Evolutionary conservation across 2,113 vertebrate species (phyloP).

Genomic region (Kryptolebias marmoratus): DNA sequence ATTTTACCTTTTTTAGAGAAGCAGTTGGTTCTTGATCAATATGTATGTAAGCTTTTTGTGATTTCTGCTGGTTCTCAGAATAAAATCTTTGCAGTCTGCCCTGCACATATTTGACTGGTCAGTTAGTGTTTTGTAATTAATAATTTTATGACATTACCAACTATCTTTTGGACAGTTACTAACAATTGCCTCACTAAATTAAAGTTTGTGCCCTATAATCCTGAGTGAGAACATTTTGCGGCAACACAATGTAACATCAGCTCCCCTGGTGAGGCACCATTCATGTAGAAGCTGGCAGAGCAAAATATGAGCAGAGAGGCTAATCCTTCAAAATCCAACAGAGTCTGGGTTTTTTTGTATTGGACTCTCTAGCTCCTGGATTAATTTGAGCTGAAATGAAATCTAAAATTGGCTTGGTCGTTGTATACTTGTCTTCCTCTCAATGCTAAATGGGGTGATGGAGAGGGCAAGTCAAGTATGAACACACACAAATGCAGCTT

Average conservation of each 20-base stretch:
- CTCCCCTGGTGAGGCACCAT: conserved; percentile 31
- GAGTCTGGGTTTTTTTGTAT: conserved; percentile 35
- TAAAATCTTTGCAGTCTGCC: too few relatives aligned
- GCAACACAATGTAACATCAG: not conserved
- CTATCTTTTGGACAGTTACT: too few relatives aligned
- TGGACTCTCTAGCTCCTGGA: conserved; percentile 27
- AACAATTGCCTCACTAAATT: not conserved
- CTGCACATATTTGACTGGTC: too few relatives aligned
- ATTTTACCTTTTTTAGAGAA: too few relatives aligned
- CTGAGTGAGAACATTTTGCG: conserved; percentile 2
- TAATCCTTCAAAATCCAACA: conserved; percentile 51
- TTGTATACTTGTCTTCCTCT: conserved; percentile 34
- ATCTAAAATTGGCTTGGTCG: conserved; percentile 51
- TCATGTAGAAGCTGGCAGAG: conserved; percentile 23
- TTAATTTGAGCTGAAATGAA: conserved; percentile 52
- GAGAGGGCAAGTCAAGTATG: conserved; percentile 3
- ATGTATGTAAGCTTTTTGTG: too few relatives aligned
- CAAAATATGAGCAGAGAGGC: conserved; percentile 18
- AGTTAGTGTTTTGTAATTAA: too few relatives aligned
- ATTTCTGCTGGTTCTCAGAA: too few relatives aligned
- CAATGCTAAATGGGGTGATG: conserved; percentile 13
- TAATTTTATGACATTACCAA: too few relatives aligned
- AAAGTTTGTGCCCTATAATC: conserved; percentile 4
- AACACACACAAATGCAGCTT: conserved; percentile 23
- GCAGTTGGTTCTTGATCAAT: too few relatives aligned